Percentiles rank a stretch among this genome's conserved stretches.
Evolutionary conservation across 2,113 vertebrate genomes (phyloP).

Genomic region (Scophthalmus maximus): DNA sequence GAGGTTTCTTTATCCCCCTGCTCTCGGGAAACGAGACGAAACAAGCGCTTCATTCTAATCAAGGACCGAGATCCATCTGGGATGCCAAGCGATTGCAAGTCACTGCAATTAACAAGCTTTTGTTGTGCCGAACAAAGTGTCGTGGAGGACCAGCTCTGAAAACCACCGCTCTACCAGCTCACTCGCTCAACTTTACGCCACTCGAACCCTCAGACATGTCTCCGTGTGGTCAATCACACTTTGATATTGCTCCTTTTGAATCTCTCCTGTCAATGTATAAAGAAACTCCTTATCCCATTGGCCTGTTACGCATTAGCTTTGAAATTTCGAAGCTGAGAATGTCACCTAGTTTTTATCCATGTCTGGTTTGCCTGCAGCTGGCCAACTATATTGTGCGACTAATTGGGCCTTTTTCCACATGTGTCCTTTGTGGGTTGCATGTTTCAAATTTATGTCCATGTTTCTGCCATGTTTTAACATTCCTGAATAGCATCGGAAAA

Average conservation of each 20-base stretch:
- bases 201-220: background rate
- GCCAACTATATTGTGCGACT: background rate
- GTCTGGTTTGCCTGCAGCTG: background rate
- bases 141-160: background rate
- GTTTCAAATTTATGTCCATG: background rate
- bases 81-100: conserved; percentile 2
- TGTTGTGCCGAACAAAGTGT: background rate
- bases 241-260: background rate
- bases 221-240: background rate
- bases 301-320: background rate
- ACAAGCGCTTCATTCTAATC: conserved; percentile 24
- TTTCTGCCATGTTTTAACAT: conserved; percentile 2
- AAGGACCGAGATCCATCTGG: conserved; percentile 1
- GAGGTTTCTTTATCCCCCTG: conserved; percentile 6
- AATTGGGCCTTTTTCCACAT: background rate
- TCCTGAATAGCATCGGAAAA: background rate
- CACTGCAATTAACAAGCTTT: conserved; percentile 13
- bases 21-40: conserved; percentile 15
- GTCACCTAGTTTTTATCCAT: background rate
- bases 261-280: background rate
- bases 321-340: background rate
- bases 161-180: background rate
- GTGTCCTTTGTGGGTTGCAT: background rate
- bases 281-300: background rate
- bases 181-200: background rate